Conservation (phyloP, 2,888 invertebrate species). For the Therioaphis trifolii region DNA sequence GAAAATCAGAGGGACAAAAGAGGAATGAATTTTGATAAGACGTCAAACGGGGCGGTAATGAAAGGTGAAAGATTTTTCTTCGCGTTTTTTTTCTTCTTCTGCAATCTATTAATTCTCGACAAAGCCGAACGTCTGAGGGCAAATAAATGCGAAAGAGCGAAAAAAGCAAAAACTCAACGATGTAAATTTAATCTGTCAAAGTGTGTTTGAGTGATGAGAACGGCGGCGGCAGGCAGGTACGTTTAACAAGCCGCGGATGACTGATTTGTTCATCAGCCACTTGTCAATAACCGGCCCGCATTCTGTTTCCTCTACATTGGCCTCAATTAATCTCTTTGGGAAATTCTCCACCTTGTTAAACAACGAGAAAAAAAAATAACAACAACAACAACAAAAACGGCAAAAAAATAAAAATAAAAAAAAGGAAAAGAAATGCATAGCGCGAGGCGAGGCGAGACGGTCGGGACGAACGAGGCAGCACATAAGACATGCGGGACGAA, state of each 20-base stretch:
- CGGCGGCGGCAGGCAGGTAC: constrained; percentile 32
- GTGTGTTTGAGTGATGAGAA: constrained; percentile 59
- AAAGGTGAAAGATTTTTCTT: constrained; percentile 62
- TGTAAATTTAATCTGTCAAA: constrained; percentile 62
- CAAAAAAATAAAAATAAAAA: neutral
- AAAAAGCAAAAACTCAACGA: constrained; percentile 52
- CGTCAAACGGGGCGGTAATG: constrained; percentile 60
- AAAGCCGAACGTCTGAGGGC: constrained; percentile 51
- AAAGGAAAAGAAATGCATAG: neutral
- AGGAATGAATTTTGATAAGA: constrained; percentile 62
- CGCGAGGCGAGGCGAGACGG: neutral
- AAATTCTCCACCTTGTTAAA: constrained; percentile 58
- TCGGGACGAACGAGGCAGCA: neutral
- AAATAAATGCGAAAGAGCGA: constrained; percentile 43
- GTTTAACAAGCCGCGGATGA: constrained; percentile 60
- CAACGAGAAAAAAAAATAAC: constrained; percentile 11
- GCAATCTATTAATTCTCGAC: constrained; percentile 61
- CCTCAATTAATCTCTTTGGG: constrained; percentile 60
- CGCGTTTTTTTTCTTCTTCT: constrained; percentile 8
- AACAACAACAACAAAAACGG: constrained; percentile 24
- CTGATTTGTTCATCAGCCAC: constrained; percentile 61
- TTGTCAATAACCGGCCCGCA: constrained; percentile 60
- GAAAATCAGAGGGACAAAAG: constrained; percentile 62
- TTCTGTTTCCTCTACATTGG: constrained; percentile 47
- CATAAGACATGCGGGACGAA: neutral